Percentiles rank a stretch among this genome's conserved stretches.
phyloP scores from a whole-genome alignment of 1,140 invertebrate species.

The Drosophila lacteicornis region DNA sequence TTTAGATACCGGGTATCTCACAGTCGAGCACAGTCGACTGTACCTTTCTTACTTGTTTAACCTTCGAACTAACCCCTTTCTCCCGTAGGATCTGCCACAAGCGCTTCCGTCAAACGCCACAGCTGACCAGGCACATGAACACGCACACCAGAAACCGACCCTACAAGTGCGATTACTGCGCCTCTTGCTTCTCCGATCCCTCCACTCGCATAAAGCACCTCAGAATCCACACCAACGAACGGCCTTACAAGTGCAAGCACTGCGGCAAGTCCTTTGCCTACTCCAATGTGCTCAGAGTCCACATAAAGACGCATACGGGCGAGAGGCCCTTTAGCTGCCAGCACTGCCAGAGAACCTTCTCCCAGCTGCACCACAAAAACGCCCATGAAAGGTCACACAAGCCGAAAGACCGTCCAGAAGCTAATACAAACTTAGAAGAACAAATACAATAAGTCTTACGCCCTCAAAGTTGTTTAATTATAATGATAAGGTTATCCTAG shows the following conservation, averaged over 20 bases:
- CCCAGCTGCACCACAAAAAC: constrained; percentile 74
- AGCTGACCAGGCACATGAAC: constrained; percentile 78
- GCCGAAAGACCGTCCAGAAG: background rate
- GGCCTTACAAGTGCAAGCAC: constrained; percentile 71
- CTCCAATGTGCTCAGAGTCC: constrained; percentile 75
- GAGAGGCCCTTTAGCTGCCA: constrained; percentile 68
- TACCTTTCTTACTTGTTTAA: too few relatives aligned
- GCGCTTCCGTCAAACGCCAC: constrained; percentile 70
- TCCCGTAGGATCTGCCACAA: constrained; percentile 75
- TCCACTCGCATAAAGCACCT: constrained; percentile 87
- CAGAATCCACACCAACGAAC: constrained; percentile 79
- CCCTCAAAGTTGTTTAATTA: background rate
- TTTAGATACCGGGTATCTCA: too few relatives aligned
- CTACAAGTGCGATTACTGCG: constrained; percentile 86
- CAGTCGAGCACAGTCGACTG: too few relatives aligned
- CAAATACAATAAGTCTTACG: background rate
- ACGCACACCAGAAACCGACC: constrained; percentile 75
- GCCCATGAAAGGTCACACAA: constrained; percentile 65
- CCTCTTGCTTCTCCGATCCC: constrained; percentile 88
- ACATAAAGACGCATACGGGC: constrained; percentile 72
- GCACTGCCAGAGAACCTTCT: constrained; percentile 60
- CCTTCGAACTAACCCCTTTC: background rate
- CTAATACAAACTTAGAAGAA: background rate
- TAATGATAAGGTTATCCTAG: background rate
- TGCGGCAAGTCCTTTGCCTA: constrained; percentile 73